Base-by-base conservation (phyloP, 2,888 invertebrate species). In the Drosophila subsilvestris region DNA sequence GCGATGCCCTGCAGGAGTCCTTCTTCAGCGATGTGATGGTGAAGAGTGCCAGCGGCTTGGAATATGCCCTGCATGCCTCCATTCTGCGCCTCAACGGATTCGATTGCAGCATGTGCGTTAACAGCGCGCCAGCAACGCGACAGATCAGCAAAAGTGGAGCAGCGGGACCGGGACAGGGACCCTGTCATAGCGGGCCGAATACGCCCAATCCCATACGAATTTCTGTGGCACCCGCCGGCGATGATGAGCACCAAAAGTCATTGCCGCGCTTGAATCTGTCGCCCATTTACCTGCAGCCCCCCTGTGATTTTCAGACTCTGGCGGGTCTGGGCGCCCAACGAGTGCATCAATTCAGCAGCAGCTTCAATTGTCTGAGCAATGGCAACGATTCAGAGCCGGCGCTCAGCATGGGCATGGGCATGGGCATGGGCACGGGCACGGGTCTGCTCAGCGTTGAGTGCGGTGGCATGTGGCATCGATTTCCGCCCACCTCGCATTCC, bases 1-100 rank as follows among this genome's bases (percentile, higher is more conserved):
- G 94, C n/a, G 93, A 94, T 60, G 95, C 95, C 42, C 91, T 95
- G 56, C 93, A 94, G 75, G 94, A 95, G 77, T 94, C 94, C 1
- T 95, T 94, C 88, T 95, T 95, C 86, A 93, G 94, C 67, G 95
- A 95, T 91, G 90, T 91, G 47, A 63, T 90, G 45, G 89, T 91
- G 1, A 91, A 89, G 75, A 90, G 91, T 70, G 86, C 86, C 12
- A 84, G 89, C 62, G 89, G 88, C 22, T 54, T 85, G 62, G 89
- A 93, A 93, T 94, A 93, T 83, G 91, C 93, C 58, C 92, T 93
- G 3, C 95, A 95, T 89, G 93, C 93, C 37, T 93, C 93, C 44
- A 93, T 95, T 58, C 90, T 95, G 47, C 92, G 93, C 54, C 89
- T 95, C 55, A 93, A 93, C 79, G 93, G 93, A 25, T 93, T 93